phyloP scores from a whole-genome alignment of 2,888 invertebrate species.

The Oscheius sp. region DNA sequence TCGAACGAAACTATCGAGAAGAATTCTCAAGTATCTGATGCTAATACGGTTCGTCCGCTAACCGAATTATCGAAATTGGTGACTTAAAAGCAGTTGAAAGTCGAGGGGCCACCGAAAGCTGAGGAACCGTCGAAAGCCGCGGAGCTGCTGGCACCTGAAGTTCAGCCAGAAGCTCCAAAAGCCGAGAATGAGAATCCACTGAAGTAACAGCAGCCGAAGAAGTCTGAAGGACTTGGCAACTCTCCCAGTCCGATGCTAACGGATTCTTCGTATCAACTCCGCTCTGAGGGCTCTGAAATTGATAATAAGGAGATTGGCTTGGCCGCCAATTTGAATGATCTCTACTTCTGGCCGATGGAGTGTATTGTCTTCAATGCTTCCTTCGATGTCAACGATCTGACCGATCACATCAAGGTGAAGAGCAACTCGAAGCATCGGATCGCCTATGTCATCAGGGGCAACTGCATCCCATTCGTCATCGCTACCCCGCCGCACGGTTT shows the following conservation, averaged over 20 bases:
- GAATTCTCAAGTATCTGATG: not conserved
- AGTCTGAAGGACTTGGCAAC: not conserved
- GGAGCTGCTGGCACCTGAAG: no score
- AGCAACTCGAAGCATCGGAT: not conserved
- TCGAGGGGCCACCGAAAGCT: not conserved
- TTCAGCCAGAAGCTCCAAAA: no score
- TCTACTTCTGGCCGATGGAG: slow-evolving; percentile 2
- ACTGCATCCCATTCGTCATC: not conserved
- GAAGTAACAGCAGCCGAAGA: no score
- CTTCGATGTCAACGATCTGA: slow-evolving; percentile 5
- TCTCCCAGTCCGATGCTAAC: slow-evolving; percentile 17
- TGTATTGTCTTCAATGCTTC: slow-evolving; percentile 20
- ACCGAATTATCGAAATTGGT: no score
- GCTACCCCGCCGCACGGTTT: not conserved
- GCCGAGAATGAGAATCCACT: no score
- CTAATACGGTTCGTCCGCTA: not conserved
- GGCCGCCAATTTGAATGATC: slow-evolving; percentile 3
- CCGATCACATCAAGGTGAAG: not conserved
- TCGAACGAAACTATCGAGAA: no score
- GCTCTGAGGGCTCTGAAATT: not conserved
- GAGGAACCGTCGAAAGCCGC: not conserved
- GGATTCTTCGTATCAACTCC: not conserved
- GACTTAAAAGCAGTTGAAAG: not conserved
- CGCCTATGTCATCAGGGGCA: slow-evolving; percentile 2
- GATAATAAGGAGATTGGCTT: slow-evolving; percentile 8